Base-by-base conservation (phyloP, 2,888 invertebrate species). In the Ophioninae sp. region DNA sequence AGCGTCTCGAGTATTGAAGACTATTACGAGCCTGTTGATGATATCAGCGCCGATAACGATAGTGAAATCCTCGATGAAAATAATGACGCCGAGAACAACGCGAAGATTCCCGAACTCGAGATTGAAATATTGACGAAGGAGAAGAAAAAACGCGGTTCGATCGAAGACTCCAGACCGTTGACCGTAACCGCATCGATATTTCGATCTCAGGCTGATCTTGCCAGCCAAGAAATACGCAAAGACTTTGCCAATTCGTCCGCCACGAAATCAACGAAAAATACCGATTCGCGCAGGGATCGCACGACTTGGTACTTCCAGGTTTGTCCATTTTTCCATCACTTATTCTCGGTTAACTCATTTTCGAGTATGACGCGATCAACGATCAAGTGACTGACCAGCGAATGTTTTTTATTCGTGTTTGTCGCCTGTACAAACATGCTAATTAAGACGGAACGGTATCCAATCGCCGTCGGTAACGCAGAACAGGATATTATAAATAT, bases 121-220 rank as follows among this genome's bases (percentile, higher is more conserved):
- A 72, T 64, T 44, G 56, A 68, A 30, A 62, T 30, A n/a, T 61
- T 77, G 39, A 72, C 41, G 23, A 7, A 68, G 37, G 21, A 57
- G 50, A 17, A 30, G 50, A 17, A 30, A 20, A 37, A 79, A 37
- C 20, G 57, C 56, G 10, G 59, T 56, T 37, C 65, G 5, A 23
- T 68, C 50, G 82, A 81, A 84, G 76, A 82, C 23, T 83, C 87
- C 20, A 87, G 88, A 74, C 93, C 93, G 20, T 84, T 89, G 78
- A 78, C 92, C 8, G 93, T 93, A 2, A 93, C 93, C n/a, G 91
- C 93, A 7, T 92, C 93, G 82, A 87, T 93, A 57, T 93, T 93
- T 88, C 88, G 70, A 67, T 81, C 83, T 39, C 83, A 84, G 65
- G 39, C 75, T n/a, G 78, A 39, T 85, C 85, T 80, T 20, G 50